Percentiles rank a stretch among this genome's conserved stretches.
These are phyloP conservation scores for Symphodus melops DNA, from an alignment of 2,113 vertebrate genomes.

Conservation along the genomic window DNA sequence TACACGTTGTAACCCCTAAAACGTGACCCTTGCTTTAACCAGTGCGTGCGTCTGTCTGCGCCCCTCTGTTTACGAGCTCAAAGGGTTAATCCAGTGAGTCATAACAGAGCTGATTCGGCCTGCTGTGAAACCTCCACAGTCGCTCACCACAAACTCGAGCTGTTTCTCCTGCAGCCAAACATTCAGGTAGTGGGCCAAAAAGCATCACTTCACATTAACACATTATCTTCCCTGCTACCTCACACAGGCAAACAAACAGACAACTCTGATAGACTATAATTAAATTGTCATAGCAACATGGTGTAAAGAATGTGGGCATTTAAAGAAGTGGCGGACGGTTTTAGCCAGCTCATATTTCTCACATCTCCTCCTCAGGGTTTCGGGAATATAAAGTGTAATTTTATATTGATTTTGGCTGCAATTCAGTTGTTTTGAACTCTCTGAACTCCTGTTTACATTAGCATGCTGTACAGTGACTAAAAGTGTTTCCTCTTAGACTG, in stretches of 20 bases:
- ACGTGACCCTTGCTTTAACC: neutral
- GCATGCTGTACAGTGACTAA: slow-evolving; percentile 26
- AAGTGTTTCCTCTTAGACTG: slow-evolving; percentile 34
- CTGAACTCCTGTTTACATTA: neutral
- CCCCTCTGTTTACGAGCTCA: slow-evolving; percentile 17
- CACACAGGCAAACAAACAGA: slow-evolving; percentile 56
- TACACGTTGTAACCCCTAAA: neutral
- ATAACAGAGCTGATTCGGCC: slow-evolving; percentile 49
- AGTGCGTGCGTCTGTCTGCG: slow-evolving; percentile 1
- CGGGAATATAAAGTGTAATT: slow-evolving; percentile 43
- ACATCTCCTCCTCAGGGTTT: slow-evolving; percentile 36
- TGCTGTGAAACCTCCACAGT: slow-evolving; percentile 59
- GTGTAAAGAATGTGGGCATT: slow-evolving; percentile 41
- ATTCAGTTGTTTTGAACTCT: slow-evolving; percentile 15
- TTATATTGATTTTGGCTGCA: slow-evolving; percentile 39
- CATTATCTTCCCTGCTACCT: slow-evolving; percentile 63
- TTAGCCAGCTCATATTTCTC: slow-evolving; percentile 53
- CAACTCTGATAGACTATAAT: slow-evolving; percentile 58
- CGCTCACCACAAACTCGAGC: slow-evolving; percentile 53
- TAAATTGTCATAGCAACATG: slow-evolving; percentile 75
- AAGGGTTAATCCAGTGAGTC: slow-evolving; percentile 62
- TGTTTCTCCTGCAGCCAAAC: slow-evolving; percentile 45
- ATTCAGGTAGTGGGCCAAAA: slow-evolving; percentile 52
- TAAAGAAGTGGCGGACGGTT: slow-evolving; percentile 55
- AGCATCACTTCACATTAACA: slow-evolving; percentile 66